A percentile compares a stretch with the other conserved stretches of the same genome.
phyloP scores from a whole-genome alignment of 2,888 invertebrate genomes.

The Polyploca ridens region DNA sequence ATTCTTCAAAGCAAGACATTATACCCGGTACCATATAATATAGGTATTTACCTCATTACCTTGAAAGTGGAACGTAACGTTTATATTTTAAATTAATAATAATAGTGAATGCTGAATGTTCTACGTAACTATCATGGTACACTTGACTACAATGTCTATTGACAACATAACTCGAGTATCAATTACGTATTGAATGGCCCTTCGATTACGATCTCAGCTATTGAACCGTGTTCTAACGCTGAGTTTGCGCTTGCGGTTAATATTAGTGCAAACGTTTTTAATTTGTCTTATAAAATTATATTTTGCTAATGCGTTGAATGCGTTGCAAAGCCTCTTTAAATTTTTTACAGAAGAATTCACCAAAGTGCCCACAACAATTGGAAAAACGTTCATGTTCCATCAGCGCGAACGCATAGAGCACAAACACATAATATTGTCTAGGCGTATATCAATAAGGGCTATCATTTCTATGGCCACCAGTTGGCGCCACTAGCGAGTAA shows the following conservation, averaged over 20 bases:
- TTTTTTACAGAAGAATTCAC: too few species aligned
- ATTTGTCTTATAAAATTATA: conserved; percentile 1
- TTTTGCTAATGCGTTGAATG: too few species aligned
- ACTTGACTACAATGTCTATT: conserved; percentile 49
- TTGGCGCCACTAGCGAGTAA: too few species aligned
- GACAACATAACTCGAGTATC: conserved; percentile 50
- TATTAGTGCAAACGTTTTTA: conserved; percentile 26
- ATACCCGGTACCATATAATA: not conserved
- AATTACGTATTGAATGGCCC: conserved; percentile 48
- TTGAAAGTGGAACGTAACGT: too few species aligned
- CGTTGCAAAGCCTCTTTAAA: too few species aligned
- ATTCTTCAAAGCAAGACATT: not conserved
- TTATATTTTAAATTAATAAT: conserved; percentile 24
- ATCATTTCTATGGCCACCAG: too few species aligned
- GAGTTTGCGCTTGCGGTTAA: conserved; percentile 27
- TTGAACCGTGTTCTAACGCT: conserved; percentile 44
- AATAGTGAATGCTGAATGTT: conserved; percentile 33
- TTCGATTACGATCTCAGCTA: conserved; percentile 50
- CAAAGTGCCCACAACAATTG: too few species aligned
- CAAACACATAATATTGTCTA: too few species aligned
- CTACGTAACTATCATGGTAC: conserved; percentile 37
- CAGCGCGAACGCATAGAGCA: too few species aligned
- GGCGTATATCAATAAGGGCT: too few species aligned
- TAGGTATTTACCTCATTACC: not conserved
- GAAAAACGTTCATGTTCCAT: too few species aligned